Evolutionary conservation across 2,113 vertebrate genomes (phyloP), one percentile per base, ranked within the genome.

Genomic region (Rhinogobius similis): DNA sequence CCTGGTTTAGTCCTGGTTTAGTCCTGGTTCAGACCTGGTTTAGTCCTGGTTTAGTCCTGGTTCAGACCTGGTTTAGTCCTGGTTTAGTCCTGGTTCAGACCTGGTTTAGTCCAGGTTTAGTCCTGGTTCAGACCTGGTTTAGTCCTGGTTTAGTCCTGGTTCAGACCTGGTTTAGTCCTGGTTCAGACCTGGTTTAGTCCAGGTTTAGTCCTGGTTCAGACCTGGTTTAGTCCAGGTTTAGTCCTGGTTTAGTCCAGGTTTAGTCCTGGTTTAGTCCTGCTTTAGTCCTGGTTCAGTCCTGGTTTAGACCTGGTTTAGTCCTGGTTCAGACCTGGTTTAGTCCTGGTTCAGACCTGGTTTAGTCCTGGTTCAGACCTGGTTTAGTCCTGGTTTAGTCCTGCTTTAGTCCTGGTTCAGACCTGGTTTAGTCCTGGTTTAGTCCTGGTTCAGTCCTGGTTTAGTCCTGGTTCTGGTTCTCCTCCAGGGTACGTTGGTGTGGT

Each of bases 401-500:
- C 18, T 50, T 16, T 20, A 20, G 46, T 6, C 18, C 5, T 24
- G 23, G 23, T 24, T 12, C 11, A 24, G 52, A 11, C 23, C 21
- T 10, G 52, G n/a, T 24, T 55, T 3, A 55, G 23, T 5, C n/a
- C 52, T 24, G 52, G 52, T 26, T 55, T 11, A 13, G 52, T 12
- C 52, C 52, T 26, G 52, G 52, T 55, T 26, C 21, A 55, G 23
- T 12, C 11, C 32, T 11, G 52, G n/a, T 55, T 16, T 14, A 5
- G 43, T 5, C 16, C 5, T 5, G 16, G 43, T 44, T 16, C 43
- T 16, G 43, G 64, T 20, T 41, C 0, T 55, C 38, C 23, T 66
- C 0, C 21, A 99, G 98, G 98, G 18, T 99, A 99, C 73, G 94
- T 98, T 3, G 97, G 97, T 0, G 97, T 99, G 2, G 97, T 99